Evolutionary conservation across 2,113 vertebrate species (phyloP).

Genomic region (Dipodomys stephensi): DNA sequence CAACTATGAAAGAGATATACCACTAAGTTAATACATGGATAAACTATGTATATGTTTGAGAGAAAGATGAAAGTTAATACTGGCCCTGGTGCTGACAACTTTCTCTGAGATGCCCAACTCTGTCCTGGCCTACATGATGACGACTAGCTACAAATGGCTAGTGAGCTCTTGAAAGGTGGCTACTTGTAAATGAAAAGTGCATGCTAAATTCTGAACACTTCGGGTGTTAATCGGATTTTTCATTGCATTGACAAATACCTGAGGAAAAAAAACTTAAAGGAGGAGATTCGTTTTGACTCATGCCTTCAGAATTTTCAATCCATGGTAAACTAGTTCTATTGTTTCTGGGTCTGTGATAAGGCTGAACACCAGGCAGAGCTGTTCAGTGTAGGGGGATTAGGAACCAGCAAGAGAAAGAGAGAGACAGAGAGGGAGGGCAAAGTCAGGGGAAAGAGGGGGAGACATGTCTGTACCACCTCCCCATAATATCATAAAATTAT

Average conservation of each 20-base stretch:
- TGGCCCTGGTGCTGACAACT: neutral
- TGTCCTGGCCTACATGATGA: neutral
- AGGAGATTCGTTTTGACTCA: neutral
- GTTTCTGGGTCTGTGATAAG: neutral
- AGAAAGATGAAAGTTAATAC: neutral
- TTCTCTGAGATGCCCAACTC: conserved; percentile 7
- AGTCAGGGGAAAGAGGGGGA: too few species aligned
- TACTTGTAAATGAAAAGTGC: neutral
- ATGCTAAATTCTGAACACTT: conserved; percentile 16
- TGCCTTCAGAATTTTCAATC: neutral
- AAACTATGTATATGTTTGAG: neutral
- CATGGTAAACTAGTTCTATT: neutral
- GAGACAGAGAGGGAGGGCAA: neutral
- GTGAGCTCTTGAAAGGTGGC: neutral
- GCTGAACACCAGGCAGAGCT: too few species aligned
- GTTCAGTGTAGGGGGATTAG: too few species aligned
- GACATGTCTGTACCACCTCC: neutral
- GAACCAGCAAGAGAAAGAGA: too few species aligned
- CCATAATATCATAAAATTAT: too few species aligned
- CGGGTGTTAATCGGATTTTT: neutral
- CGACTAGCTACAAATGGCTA: neutral
- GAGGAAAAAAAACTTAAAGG: neutral
- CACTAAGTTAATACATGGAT: neutral
- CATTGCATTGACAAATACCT: neutral
- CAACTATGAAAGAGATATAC: neutral